Conservation (phyloP, 2,888 invertebrate genomes). For the Celastrina argiolus region DNA sequence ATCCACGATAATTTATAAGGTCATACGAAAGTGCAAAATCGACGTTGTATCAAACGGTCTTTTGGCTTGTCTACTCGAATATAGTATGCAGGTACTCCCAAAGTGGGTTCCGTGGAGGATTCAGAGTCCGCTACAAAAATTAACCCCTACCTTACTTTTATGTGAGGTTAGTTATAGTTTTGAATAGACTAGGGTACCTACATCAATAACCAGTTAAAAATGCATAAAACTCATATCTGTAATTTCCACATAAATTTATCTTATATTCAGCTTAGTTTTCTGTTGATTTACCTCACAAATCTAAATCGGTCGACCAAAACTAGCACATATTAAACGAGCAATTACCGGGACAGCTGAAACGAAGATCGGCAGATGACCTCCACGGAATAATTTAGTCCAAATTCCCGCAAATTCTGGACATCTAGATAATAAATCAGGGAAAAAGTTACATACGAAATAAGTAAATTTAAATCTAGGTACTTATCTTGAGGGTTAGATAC, state of each 20-base stretch:
- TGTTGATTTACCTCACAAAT: neutral
- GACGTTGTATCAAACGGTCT: neutral
- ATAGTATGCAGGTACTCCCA: too few species aligned
- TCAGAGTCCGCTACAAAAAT: too few species aligned
- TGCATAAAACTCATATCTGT: neutral
- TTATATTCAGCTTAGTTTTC: neutral
- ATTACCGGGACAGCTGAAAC: conserved; percentile 48
- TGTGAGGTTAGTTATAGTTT: too few species aligned
- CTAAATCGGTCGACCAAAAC: neutral
- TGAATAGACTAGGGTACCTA: too few species aligned
- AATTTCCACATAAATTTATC: too few species aligned
- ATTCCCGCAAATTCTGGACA: neutral
- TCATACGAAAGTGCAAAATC: conserved; percentile 5
- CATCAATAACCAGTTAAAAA: too few species aligned
- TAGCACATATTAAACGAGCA: conserved; percentile 30
- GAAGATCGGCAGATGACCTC: conserved; percentile 46
- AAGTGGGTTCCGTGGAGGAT: too few species aligned
- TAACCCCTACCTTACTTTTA: too few species aligned
- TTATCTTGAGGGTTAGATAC: too few species aligned
- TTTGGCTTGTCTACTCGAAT: neutral
- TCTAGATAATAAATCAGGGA: neutral
- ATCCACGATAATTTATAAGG: conserved; percentile 36
- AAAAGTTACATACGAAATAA: too few species aligned
- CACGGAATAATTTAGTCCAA: conserved; percentile 24
- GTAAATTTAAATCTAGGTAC: too few species aligned